These are phyloP conservation scores for Teleogryllus occipitalis DNA, from an alignment of 1,140 invertebrate species.

Conservation along the genomic window DNA sequence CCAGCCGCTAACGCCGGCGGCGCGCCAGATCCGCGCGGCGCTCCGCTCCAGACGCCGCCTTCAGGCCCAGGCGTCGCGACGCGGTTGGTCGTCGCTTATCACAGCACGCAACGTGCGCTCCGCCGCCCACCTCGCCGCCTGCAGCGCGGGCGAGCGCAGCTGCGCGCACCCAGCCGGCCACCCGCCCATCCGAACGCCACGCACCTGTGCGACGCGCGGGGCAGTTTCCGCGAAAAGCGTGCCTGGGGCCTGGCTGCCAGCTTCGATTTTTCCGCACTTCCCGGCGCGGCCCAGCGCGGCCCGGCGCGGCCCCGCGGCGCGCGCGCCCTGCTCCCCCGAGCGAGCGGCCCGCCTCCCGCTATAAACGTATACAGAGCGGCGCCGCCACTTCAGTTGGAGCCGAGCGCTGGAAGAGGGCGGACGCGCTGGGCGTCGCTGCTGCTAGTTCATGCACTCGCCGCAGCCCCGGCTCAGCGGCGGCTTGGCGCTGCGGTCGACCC, in stretches of 20 bases:
- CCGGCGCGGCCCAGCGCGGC: too few species aligned
- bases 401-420: conserved; percentile 13
- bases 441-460: not conserved
- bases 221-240: not conserved
- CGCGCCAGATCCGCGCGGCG: conserved; percentile 2
- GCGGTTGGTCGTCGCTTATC: not conserved
- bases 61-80: not conserved
- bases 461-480: not conserved
- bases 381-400: conserved; percentile 11
- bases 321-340: too few species aligned
- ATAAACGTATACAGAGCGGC: conserved; percentile 3
- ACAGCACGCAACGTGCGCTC: not conserved
- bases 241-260: too few species aligned
- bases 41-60: not conserved
- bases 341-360: not conserved
- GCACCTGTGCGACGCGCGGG: not conserved
- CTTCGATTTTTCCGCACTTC: not conserved
- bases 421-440: not conserved
- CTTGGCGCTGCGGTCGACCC: conserved; percentile 7
- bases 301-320: too few species aligned
- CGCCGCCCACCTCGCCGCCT: too few species aligned
- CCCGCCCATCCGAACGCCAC: too few species aligned
- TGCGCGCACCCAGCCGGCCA: too few species aligned
- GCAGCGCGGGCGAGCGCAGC: too few species aligned
- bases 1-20: conserved; percentile 9